These are phyloP conservation scores for Poecilia latipinna DNA, from an alignment of 2,113 vertebrate genomes.

Conservation along the genomic window DNA sequence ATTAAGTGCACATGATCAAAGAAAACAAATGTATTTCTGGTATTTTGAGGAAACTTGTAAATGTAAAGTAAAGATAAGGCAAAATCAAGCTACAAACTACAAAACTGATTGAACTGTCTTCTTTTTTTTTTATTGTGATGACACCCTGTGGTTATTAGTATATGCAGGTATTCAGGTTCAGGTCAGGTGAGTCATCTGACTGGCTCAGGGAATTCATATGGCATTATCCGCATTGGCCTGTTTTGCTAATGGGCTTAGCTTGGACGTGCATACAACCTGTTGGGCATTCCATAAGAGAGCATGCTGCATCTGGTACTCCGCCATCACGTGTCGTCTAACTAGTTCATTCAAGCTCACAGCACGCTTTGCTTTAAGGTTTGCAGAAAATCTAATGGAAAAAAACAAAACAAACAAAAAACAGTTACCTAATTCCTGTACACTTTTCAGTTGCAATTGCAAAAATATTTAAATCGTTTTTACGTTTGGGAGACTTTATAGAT, in stretches of 20 bases:
- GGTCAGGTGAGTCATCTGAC: slow-evolving; percentile 49
- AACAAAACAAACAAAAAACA: not conserved
- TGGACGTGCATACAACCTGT: slow-evolving; percentile 33
- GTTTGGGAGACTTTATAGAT: not conserved
- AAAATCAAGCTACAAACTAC: not conserved
- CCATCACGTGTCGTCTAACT: slow-evolving; percentile 7
- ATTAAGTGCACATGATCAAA: no score
- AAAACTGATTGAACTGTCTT: not conserved
- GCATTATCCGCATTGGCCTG: slow-evolving; percentile 74
- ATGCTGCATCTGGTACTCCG: not conserved
- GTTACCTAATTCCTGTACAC: not conserved
- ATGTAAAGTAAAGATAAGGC: not conserved
- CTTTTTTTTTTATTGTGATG: not conserved
- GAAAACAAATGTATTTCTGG: no score
- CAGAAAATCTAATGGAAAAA: not conserved
- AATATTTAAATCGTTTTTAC: slow-evolving; percentile 1
- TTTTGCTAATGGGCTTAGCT: slow-evolving; percentile 78
- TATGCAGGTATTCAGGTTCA: slow-evolving; percentile 22
- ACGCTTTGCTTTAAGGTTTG: not conserved
- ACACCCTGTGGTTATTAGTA: not conserved
- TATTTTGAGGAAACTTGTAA: no score
- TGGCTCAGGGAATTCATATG: slow-evolving; percentile 54
- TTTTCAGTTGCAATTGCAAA: not conserved
- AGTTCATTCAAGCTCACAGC: not conserved
- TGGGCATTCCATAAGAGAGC: slow-evolving; percentile 24